These are phyloP conservation scores for Scarus forsteni DNA, from an alignment of 2,797 vertebrate species.

Conservation along the genomic window DNA sequence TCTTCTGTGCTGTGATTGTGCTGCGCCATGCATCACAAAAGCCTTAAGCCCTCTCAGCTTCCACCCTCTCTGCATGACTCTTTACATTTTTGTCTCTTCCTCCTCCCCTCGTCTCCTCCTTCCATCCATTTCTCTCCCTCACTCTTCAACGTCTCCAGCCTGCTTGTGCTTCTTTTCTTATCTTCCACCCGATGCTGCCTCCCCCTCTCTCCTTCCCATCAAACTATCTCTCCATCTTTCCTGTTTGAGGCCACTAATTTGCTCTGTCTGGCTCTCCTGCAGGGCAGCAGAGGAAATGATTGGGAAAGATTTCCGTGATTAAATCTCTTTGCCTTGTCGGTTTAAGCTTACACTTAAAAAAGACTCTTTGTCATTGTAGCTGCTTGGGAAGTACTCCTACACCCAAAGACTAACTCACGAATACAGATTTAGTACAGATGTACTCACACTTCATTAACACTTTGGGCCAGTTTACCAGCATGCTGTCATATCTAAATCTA, in stretches of 20 bases:
- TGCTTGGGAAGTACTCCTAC: conserved; percentile 4
- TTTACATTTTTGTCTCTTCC: conserved; percentile 23
- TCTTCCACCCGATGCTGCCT: conserved; percentile 15
- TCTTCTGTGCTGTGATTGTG: conserved; percentile 48
- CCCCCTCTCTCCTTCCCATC: conserved; percentile 27
- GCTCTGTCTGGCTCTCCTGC: conserved; percentile 51
- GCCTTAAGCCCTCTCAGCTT: conserved; percentile 37
- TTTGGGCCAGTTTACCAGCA: background rate
- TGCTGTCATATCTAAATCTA: conserved; percentile 2
- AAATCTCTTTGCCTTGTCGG: conserved; percentile 34
- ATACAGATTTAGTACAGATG: background rate
- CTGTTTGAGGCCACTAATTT: conserved; percentile 70
- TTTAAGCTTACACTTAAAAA: conserved; percentile 51
- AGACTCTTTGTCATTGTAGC: conserved; percentile 15
- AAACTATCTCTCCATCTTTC: conserved; percentile 63
- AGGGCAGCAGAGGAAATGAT: conserved; percentile 64
- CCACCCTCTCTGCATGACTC: conserved; percentile 19
- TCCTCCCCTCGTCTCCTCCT: conserved; percentile 10
- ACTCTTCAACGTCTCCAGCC: conserved; percentile 20
- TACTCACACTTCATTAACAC: conserved; percentile 5
- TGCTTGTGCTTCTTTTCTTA: conserved; percentile 27
- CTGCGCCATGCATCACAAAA: conserved; percentile 42
- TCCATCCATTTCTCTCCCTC: conserved; percentile 16
- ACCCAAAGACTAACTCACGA: conserved; percentile 3
- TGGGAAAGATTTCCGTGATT: conserved; percentile 61